Evolutionary conservation across 2,797 vertebrate genomes (phyloP).

Genomic region (Notolabrus celidotus): DNA sequence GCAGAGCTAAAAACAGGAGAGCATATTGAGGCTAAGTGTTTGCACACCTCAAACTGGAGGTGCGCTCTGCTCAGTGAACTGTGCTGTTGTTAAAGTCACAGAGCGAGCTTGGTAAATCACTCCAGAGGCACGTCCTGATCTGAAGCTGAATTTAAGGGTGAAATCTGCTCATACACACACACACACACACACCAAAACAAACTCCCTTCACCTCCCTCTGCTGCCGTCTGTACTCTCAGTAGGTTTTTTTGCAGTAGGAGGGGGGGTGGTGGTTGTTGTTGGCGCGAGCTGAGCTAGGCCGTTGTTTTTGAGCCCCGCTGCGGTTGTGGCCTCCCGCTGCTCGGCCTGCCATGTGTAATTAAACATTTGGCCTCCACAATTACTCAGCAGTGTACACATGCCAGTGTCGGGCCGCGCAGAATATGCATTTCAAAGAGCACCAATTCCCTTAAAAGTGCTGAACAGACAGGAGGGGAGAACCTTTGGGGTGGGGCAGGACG

Average conservation of each 20-base stretch:
- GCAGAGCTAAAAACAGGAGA: conserved; percentile 47
- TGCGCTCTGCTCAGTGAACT: too few relatives aligned
- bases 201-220: conserved; percentile 31
- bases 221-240: conserved; percentile 59
- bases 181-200: conserved; percentile 46
- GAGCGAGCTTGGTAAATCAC: background rate
- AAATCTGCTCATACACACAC: conserved; percentile 30
- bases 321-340: conserved; percentile 85
- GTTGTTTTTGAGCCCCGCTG: conserved; percentile 81
- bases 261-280: conserved; percentile 54
- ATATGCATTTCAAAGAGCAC: conserved; percentile 98
- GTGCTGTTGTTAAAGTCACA: too few relatives aligned
- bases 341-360: conserved; percentile 98
- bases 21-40: conserved; percentile 39
- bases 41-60: too few relatives aligned
- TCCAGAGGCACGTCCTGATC: too few relatives aligned
- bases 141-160: background rate
- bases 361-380: conserved; percentile 99
- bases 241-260: conserved; percentile 40
- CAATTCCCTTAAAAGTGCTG: conserved; percentile 93
- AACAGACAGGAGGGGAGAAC: conserved; percentile 92
- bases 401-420: conserved; percentile 89
- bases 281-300: conserved; percentile 57
- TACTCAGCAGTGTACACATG: conserved; percentile 96
- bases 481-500: conserved; percentile 87